Evolutionary conservation across 1,140 invertebrate species (phyloP).

Genomic region (Cyrtorhinus lividipennis): DNA sequence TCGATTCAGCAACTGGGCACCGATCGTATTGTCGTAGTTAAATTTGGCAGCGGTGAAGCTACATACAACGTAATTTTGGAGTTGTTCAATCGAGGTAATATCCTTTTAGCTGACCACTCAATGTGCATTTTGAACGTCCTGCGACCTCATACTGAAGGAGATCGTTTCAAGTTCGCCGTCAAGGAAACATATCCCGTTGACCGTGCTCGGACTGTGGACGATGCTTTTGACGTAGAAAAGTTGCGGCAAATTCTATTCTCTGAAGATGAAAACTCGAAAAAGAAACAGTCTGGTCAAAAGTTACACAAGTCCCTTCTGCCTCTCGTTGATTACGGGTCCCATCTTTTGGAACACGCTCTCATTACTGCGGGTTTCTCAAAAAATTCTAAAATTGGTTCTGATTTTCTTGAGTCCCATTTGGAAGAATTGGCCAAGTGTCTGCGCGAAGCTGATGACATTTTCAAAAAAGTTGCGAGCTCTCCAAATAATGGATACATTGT

Average conservation of each 20-base stretch:
- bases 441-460: conserved; percentile 48
- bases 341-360: conserved; percentile 80
- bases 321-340: conserved; percentile 64
- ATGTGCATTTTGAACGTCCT: conserved; percentile 88
- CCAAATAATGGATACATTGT: conserved; percentile 59
- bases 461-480: conserved; percentile 32
- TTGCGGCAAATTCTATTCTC: not conserved
- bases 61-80: conserved; percentile 94
- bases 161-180: conserved; percentile 59
- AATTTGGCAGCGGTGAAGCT: conserved; percentile 88
- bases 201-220: conserved; percentile 39
- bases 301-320: conserved; percentile 13
- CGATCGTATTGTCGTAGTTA: conserved; percentile 79
- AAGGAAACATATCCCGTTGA: conserved; percentile 79
- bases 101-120: conserved; percentile 84
- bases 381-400: conserved; percentile 34
- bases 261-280: not conserved
- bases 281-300: not conserved
- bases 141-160: conserved; percentile 76
- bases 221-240: not conserved
- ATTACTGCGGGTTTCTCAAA: conserved; percentile 49
- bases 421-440: conserved; percentile 50
- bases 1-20: conserved; percentile 67
- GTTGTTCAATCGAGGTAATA: conserved; percentile 92
- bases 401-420: conserved; percentile 34